Percentiles rank a stretch among this genome's conserved stretches.
phyloP scores from a whole-genome alignment of 1,140 invertebrate genomes.

The Apis cerana region DNA sequence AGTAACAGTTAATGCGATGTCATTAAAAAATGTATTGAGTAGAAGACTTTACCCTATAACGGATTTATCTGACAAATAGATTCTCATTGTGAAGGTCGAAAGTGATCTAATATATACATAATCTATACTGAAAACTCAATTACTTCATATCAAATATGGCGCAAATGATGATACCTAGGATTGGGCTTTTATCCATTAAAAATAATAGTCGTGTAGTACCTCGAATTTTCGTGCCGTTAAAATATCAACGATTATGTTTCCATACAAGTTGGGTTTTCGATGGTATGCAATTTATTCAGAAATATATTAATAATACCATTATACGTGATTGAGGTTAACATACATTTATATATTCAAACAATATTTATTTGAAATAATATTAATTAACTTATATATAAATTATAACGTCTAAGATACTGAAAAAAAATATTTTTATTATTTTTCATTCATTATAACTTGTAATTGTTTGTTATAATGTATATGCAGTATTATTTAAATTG shows the following conservation, averaged over 20 bases:
- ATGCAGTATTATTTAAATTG: background rate
- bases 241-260: conserved; percentile 74
- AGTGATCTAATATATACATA: background rate
- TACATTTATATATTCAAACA: background rate
- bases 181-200: conserved; percentile 65
- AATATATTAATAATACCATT: conserved; percentile 49
- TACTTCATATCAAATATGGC: conserved; percentile 69
- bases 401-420: background rate
- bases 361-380: background rate
- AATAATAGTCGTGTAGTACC: conserved; percentile 61
- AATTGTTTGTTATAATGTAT: background rate
- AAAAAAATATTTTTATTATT: background rate
- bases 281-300: conserved; percentile 67
- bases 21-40: background rate
- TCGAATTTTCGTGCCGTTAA: conserved; percentile 63
- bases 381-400: background rate
- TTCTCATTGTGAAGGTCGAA: conserved; percentile 21
- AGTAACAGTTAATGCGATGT: background rate
- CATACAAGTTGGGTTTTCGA: conserved; percentile 75
- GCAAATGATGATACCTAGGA: conserved; percentile 71
- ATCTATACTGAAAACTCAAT: background rate
- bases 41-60: background rate
- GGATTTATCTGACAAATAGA: background rate
- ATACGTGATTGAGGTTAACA: conserved; percentile 60
- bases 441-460: background rate